Conservation (phyloP, 2,113 vertebrate genomes). For the Cepphus grylle region DNA sequence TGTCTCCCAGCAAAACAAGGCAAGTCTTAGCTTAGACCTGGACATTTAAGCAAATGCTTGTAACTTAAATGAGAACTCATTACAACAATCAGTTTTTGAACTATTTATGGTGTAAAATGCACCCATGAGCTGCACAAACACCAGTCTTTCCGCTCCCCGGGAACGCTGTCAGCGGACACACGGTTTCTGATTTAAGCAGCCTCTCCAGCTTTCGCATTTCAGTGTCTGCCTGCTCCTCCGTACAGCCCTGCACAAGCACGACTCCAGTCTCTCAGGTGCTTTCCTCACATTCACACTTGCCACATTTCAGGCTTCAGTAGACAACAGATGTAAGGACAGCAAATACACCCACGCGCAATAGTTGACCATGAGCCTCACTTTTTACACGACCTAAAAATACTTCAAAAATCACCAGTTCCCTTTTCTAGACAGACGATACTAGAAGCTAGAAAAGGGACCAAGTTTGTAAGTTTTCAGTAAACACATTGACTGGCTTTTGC, state of each 20-base stretch:
- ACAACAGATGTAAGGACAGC: background rate
- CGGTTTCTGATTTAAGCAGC: background rate
- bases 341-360: background rate
- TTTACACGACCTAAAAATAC: background rate
- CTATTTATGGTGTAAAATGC: background rate
- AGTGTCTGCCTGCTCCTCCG: background rate
- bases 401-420: background rate
- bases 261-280: background rate
- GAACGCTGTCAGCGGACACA: background rate
- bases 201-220: background rate
- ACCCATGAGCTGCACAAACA: background rate
- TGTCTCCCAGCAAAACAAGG: background rate
- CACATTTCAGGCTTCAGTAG: background rate
- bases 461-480: background rate
- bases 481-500: background rate
- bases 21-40: background rate
- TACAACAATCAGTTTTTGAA: background rate
- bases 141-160: background rate
- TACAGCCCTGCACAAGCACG: rapidly evolving
- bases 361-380: rapidly evolving
- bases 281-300: background rate
- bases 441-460: background rate
- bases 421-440: background rate
- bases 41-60: background rate
- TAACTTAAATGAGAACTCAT: background rate